A percentile compares a stretch with the other conserved stretches of the same genome.
Conservation (phyloP, 2,113 vertebrate species). For the Cyprinodon variegatus region DNA sequence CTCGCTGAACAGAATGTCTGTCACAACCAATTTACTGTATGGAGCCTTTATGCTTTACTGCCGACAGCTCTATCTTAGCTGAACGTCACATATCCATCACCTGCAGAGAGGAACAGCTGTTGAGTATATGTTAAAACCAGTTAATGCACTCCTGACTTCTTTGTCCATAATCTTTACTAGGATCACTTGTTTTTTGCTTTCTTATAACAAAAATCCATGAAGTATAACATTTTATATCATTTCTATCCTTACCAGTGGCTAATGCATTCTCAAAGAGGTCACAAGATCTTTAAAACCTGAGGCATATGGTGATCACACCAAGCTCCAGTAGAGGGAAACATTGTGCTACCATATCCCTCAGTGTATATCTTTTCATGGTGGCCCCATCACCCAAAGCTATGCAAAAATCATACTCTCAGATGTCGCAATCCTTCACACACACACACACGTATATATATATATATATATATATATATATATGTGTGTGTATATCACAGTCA, state of each 20-base stretch:
- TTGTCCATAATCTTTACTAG: neutral
- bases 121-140: conserved; percentile 47
- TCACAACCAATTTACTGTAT: conserved; percentile 47
- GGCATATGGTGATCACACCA: conserved; percentile 31
- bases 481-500: too few species aligned
- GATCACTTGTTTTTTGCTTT: neutral
- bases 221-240: neutral
- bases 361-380: conserved; percentile 31
- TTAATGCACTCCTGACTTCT: conserved; percentile 8
- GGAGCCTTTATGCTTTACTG: conserved; percentile 25
- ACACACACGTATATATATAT: too few species aligned
- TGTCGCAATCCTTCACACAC: conserved; percentile 30
- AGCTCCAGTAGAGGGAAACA: conserved; percentile 79
- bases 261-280: neutral
- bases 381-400: conserved; percentile 32
- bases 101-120: conserved; percentile 38
- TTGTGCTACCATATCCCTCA: conserved; percentile 45
- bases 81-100: conserved; percentile 47
- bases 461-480: too few species aligned
- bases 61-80: conserved; percentile 44
- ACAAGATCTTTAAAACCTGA: conserved; percentile 9
- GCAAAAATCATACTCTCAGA: conserved; percentile 42
- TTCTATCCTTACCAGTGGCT: neutral
- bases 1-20: conserved; percentile 44
- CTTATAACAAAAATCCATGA: neutral